Conservation (phyloP, 2,113 vertebrate species). For the Callaeas wilsoni region DNA sequence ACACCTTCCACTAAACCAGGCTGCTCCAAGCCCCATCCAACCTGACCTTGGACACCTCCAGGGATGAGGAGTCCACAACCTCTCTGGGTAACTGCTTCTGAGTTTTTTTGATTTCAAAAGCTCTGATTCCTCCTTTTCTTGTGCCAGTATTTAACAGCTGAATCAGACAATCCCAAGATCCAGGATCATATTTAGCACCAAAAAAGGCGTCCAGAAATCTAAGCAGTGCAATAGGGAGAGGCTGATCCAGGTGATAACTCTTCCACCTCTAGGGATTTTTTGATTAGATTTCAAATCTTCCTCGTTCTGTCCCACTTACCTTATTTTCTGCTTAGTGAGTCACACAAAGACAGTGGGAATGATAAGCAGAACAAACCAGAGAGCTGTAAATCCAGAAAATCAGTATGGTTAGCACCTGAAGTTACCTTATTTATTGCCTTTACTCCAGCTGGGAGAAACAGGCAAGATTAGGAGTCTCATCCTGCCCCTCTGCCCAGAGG, state of each 20-base stretch:
- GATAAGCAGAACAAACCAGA: neutral
- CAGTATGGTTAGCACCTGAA: neutral
- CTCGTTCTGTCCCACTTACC: neutral
- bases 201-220: neutral
- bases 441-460: neutral
- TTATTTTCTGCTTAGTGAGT: neutral
- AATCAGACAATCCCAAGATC: neutral
- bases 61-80: neutral
- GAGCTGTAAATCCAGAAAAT: constrained; percentile 2
- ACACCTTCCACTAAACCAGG: neutral
- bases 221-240: neutral
- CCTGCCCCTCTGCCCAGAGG: neutral
- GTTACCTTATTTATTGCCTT: neutral
- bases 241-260: neutral
- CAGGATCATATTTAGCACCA: neutral
- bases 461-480: neutral
- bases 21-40: neutral
- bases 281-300: neutral
- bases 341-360: neutral
- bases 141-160: neutral
- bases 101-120: neutral
- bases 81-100: neutral
- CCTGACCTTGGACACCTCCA: neutral
- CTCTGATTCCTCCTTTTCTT: neutral
- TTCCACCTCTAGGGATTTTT: neutral